These are phyloP conservation scores for Drosophila robusta DNA, from an alignment of 2,888 invertebrate species.

Conservation along the genomic window DNA sequence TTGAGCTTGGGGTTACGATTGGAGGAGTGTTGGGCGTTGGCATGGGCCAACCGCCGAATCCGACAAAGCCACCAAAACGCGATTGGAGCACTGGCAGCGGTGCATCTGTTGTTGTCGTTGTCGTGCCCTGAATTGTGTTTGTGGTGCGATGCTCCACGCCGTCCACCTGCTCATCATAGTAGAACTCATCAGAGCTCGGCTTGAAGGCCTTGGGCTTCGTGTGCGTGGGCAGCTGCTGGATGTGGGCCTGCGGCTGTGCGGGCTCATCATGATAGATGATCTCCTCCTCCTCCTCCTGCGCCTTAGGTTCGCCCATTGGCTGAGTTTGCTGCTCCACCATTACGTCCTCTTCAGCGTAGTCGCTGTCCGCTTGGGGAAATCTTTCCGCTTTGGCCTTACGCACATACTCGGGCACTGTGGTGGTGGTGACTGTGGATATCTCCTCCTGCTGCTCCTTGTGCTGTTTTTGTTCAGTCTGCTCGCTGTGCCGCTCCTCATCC, in stretches of 20 bases:
- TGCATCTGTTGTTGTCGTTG: conserved; percentile 38
- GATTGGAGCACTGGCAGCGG: conserved; percentile 41
- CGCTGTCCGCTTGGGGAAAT: conserved; percentile 39
- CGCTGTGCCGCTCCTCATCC: conserved; percentile 45
- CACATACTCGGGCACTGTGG: conserved; percentile 82
- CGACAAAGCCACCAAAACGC: conserved; percentile 47
- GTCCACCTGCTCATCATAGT: conserved; percentile 72
- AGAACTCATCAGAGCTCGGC: conserved; percentile 75
- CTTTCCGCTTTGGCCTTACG: conserved; percentile 73
- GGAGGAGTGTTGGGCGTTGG: conserved; percentile 23
- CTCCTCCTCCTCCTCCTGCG: conserved; percentile 13
- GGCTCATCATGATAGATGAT: conserved; percentile 46
- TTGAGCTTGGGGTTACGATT: conserved; percentile 1
- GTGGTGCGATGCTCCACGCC: conserved; percentile 19
- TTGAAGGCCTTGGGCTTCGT: conserved; percentile 50
- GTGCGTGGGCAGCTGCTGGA: conserved; percentile 58
- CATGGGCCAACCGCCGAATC: conserved; percentile 35
- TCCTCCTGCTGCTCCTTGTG: conserved; percentile 26
- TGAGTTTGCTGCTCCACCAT: conserved; percentile 49
- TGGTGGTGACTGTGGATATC: conserved; percentile 44
- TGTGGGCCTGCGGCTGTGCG: conserved; percentile 63
- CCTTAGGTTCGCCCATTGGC: conserved; percentile 13
- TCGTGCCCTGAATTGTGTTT: conserved; percentile 17
- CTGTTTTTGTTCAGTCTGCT: conserved; percentile 20
- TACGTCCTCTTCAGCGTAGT: conserved; percentile 68